Percentiles rank a stretch among this genome's conserved stretches.
These are phyloP conservation scores for Schrankia costaestrigalis DNA, from an alignment of 2,888 invertebrate species.

Conservation along the genomic window DNA sequence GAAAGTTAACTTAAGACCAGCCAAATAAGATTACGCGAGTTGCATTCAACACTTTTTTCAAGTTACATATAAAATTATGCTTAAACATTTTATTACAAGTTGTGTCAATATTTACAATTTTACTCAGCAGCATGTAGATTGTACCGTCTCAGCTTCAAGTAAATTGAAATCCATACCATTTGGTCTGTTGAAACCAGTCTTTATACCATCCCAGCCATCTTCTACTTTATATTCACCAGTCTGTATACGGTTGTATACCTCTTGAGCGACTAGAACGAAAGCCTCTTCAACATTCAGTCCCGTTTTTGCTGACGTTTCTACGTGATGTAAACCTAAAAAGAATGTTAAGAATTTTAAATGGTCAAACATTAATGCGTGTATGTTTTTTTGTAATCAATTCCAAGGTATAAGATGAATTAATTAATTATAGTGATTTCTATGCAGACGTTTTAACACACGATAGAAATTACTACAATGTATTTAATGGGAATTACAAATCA, in stretches of 20 bases:
- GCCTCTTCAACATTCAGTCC: conserved; percentile 96
- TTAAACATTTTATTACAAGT: conserved; percentile 41
- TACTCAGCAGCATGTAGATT: conserved; percentile 90
- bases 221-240: conserved; percentile 95
- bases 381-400: too few relatives aligned
- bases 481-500: too few relatives aligned
- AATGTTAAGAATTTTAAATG: neutral
- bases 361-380: too few relatives aligned
- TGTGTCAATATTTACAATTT: conserved; percentile 30
- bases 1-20: too few relatives aligned
- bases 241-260: conserved; percentile 93
- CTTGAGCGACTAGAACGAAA: conserved; percentile 94
- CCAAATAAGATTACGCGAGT: too few relatives aligned
- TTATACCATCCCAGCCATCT: conserved; percentile 98
- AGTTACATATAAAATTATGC: conserved; percentile 47
- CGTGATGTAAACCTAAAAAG: conserved; percentile 85
- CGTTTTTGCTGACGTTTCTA: conserved; percentile 97
- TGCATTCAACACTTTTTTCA: too few relatives aligned
- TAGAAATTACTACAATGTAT: too few relatives aligned
- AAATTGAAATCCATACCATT: conserved; percentile 91
- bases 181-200: conserved; percentile 92
- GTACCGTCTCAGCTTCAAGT: conserved; percentile 93
- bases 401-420: too few relatives aligned
- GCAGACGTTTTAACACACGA: too few relatives aligned
- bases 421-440: too few relatives aligned